A percentile compares a stretch with the other conserved stretches of the same genome.
Conservation (phyloP, 2,797 vertebrate genomes). For the Bryconaethiops microstoma region DNA sequence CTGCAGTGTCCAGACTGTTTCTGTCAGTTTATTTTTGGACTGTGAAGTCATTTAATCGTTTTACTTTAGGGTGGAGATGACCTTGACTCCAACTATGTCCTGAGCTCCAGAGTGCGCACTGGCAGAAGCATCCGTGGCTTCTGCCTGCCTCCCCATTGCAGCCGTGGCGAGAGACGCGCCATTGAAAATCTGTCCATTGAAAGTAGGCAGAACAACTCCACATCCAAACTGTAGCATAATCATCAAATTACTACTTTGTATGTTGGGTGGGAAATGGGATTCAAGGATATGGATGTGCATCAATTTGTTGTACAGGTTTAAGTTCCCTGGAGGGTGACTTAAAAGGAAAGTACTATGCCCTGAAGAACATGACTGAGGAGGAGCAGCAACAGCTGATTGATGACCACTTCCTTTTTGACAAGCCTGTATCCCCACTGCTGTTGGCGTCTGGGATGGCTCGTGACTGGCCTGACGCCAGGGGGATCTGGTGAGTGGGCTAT, state of each 20-base stretch:
- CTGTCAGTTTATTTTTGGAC: neutral
- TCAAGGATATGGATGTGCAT: neutral
- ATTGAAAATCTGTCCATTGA: conserved; percentile 90
- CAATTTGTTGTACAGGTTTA: conserved; percentile 70
- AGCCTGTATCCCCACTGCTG: conserved; percentile 87
- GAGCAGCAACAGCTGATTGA: conserved; percentile 90
- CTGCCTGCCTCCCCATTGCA: conserved; percentile 95
- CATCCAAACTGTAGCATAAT: neutral
- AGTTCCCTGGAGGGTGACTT: conserved; percentile 84
- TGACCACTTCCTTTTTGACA: conserved; percentile 90
- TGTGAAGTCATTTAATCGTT: conserved; percentile 2
- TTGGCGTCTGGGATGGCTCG: conserved; percentile 88
- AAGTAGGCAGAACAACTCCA: conserved; percentile 73
- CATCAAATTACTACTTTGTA: neutral
- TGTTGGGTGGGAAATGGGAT: neutral
- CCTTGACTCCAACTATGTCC: conserved; percentile 92
- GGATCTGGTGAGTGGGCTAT: conserved; percentile 81
- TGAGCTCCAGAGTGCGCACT: conserved; percentile 93
- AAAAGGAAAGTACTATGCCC: conserved; percentile 85
- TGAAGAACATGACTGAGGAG: conserved; percentile 87
- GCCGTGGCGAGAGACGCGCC: conserved; percentile 89
- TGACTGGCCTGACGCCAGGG: conserved; percentile 88
- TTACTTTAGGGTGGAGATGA: conserved; percentile 90
- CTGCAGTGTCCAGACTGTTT: neutral
- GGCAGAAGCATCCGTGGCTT: conserved; percentile 92